Conservation (phyloP, 2,113 vertebrate species). For the Orthonyx spaldingii region DNA sequence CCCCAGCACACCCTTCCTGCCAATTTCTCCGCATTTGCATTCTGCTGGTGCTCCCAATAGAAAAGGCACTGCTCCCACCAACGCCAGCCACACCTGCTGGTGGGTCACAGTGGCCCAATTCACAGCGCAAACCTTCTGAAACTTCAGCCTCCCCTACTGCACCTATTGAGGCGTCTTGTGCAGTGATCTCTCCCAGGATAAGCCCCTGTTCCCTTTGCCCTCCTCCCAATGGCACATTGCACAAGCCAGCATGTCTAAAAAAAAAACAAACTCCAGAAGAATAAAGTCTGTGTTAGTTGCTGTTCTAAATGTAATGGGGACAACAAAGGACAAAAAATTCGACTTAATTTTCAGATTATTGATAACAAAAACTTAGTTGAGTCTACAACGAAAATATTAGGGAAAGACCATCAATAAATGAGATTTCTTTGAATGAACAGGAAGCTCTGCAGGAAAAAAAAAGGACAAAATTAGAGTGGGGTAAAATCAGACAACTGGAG, state of each 20-base stretch:
- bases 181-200: neutral
- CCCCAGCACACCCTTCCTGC: slow-evolving; percentile 31
- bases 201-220: neutral
- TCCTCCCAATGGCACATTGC: neutral
- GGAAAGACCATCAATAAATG: neutral
- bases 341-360: neutral
- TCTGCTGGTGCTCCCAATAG: neutral
- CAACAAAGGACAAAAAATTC: neutral
- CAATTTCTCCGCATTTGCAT: slow-evolving; percentile 25
- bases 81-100: neutral
- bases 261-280: accelerated
- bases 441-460: neutral
- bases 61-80: neutral
- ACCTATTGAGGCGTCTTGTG: neutral
- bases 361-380: neutral
- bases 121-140: neutral
- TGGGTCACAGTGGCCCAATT: neutral
- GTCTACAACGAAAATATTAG: neutral
- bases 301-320: neutral
- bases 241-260: neutral
- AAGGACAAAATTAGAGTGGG: neutral
- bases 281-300: neutral
- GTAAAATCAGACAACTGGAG: neutral
- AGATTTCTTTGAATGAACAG: neutral
- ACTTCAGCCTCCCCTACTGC: neutral